phyloP scores from a whole-genome alignment of 1,140 invertebrate species.

The Bombus breviceps region DNA sequence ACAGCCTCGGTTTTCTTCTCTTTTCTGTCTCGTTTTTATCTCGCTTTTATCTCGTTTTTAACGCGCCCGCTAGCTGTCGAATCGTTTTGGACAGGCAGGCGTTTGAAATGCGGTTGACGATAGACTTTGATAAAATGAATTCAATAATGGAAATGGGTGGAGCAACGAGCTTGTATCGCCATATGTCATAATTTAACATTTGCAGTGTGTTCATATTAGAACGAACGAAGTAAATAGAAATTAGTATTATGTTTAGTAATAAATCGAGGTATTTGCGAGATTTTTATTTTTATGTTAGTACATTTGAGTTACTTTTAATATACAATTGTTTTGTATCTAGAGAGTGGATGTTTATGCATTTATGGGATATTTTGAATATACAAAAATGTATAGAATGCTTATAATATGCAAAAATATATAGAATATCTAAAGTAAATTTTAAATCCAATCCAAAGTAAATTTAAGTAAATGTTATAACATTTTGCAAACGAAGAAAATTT shows the following conservation, averaged over 20 bases:
- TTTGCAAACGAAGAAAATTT: no score
- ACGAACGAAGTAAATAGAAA: no score
- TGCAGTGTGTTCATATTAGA: not conserved
- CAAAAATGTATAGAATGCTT: no score
- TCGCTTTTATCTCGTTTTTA: not conserved
- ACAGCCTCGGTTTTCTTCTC: not conserved
- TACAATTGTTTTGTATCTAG: no score
- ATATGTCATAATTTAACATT: not conserved
- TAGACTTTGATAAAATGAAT: not conserved
- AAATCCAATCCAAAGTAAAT: not conserved
- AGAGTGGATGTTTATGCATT: no score
- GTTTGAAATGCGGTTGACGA: not conserved
- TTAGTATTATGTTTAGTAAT: no score
- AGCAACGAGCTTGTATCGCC: not conserved
- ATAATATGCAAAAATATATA: no score
- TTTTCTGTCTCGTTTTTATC: constrained; percentile 17
- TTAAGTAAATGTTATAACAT: no score
- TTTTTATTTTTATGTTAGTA: no score
- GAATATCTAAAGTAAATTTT: not conserved
- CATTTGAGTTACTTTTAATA: no score
- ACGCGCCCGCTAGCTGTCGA: not conserved
- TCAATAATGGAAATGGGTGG: not conserved
- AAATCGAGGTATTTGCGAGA: no score
- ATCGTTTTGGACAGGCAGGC: not conserved
- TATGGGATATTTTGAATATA: no score